Conservation (phyloP, 2,113 vertebrate genomes). For the Cottus gobio region DNA sequence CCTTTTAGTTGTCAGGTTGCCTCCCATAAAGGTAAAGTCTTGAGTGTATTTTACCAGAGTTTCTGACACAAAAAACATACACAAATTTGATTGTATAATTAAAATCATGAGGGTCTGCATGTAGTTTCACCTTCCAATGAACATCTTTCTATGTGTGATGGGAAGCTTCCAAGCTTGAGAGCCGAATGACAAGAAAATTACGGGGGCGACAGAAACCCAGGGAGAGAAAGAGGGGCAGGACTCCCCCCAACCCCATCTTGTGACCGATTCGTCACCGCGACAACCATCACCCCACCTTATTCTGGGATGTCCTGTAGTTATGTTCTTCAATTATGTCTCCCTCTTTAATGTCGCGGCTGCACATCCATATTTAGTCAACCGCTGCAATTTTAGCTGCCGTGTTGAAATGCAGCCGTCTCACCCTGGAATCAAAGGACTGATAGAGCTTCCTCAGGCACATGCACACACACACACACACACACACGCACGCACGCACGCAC, state of each 20-base stretch:
- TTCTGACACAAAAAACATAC: neutral
- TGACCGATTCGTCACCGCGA: slow-evolving; percentile 79
- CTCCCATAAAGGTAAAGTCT: neutral
- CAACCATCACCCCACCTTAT: slow-evolving; percentile 74
- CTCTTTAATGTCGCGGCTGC: slow-evolving; percentile 84
- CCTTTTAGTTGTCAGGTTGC: too few relatives aligned
- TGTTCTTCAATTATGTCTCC: slow-evolving; percentile 85
- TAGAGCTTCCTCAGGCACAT: slow-evolving; percentile 72
- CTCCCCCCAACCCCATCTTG: slow-evolving; percentile 56
- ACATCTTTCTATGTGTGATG: neutral
- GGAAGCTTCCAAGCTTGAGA: slow-evolving; percentile 1
- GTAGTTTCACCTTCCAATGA: neutral
- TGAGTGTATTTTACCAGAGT: neutral
- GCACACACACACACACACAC: slow-evolving; percentile 22
- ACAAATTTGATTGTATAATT: neutral
- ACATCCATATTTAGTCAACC: slow-evolving; percentile 85
- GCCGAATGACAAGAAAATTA: slow-evolving; percentile 62
- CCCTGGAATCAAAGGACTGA: slow-evolving; percentile 83
- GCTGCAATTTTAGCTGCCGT: slow-evolving; percentile 82
- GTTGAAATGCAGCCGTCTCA: slow-evolving; percentile 78
- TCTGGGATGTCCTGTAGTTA: slow-evolving; percentile 86
- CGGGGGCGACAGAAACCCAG: slow-evolving; percentile 14
- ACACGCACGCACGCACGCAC: slow-evolving; percentile 22
- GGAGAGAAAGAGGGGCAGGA: slow-evolving; percentile 33
- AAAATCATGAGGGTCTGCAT: neutral